Base-by-base conservation (phyloP, 2,113 vertebrate genomes). In the Antennarius striatus region DNA sequence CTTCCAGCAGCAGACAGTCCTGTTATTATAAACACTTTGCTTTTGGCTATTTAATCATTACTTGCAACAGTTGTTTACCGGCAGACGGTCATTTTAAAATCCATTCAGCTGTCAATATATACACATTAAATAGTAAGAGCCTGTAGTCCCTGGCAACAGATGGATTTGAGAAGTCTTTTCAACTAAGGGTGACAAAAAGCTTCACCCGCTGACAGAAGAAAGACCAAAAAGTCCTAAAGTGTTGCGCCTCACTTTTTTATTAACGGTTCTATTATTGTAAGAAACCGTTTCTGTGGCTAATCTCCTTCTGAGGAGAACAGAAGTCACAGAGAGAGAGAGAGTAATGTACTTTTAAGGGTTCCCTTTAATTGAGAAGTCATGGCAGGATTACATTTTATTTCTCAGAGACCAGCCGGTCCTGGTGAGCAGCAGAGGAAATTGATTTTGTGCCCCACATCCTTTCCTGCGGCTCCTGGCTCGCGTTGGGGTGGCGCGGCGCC, bases 331-430 rank as follows among this genome's bases (percentile, higher is more conserved):
- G n/a, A 22, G 22, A 22, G 22, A 22, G 62, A 58, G 16, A 69
- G 70, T 83, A 67, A 80, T 85, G 80, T 56, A 72, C 85, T 84
- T 75, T n/a, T 72, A 30, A 30, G 29, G 67, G 51, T 78, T 75
- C 71, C 50, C 55, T 80, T 89, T 86, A 89, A 92, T 89, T 90
- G 88, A 88, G 73, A 83, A 82, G 82, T 86, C 83, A 75, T 71
- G 75, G 86, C 71, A 62, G 77, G 83, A 89, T 91, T 91, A 71
- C 63, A 88, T 86, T 86, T 86, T 65, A 65, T 77, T 54, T 74
- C 36, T 55, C 54, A 39, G 65, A 68, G 75, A 87, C 78, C 79
- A 82, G 81, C 63, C 75, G 63, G 75, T 77, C 57, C 57, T 58
- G 63, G 64, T 63, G 58, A 80, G 64, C 62, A 42, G 71, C 74